phyloP scores from a whole-genome alignment of 1,140 invertebrate species.

The Drosophila willistoni region DNA sequence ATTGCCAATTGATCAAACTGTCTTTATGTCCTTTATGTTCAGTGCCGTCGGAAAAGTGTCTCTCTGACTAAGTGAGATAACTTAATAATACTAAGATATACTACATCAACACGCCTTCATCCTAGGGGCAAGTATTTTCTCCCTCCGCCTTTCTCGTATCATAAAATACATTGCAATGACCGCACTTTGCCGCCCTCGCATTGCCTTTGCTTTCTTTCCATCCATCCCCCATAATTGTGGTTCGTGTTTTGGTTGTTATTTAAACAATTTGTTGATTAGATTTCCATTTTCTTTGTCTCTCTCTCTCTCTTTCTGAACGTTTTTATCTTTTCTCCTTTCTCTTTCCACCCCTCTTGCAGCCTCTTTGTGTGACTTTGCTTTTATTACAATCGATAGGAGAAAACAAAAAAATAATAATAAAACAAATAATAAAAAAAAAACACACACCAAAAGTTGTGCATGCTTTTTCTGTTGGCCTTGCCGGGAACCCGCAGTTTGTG shows the following conservation, averaged over 20 bases:
- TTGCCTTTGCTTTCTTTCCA: not conserved
- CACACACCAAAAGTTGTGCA: constrained; percentile 9
- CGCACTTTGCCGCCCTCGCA: constrained; percentile 1
- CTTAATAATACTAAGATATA: not conserved
- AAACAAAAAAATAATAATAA: not conserved
- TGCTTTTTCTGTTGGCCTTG: constrained; percentile 10
- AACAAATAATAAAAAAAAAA: not conserved
- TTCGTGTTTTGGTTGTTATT: constrained; percentile 70
- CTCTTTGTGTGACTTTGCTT: constrained; percentile 4
- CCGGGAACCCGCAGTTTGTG: constrained; percentile 26
- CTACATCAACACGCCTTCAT: too few species aligned
- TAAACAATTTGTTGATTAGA: constrained; percentile 78
- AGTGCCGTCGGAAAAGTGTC: not conserved
- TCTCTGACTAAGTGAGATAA: constrained; percentile 1
- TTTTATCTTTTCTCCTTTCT: not conserved
- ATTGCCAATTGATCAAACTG: constrained; percentile 11
- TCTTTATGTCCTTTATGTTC: not conserved
- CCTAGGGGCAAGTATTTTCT: not conserved
- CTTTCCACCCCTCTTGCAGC: not conserved
- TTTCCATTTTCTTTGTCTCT: constrained; percentile 50
- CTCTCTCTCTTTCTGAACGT: not conserved
- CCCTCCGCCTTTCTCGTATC: not conserved
- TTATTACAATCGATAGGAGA: constrained; percentile 21
- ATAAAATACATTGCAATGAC: constrained; percentile 19
- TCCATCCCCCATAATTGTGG: constrained; percentile 21